These are phyloP conservation scores for Drosophila bunnanda DNA, from an alignment of 2,888 invertebrate species.

Conservation along the genomic window DNA sequence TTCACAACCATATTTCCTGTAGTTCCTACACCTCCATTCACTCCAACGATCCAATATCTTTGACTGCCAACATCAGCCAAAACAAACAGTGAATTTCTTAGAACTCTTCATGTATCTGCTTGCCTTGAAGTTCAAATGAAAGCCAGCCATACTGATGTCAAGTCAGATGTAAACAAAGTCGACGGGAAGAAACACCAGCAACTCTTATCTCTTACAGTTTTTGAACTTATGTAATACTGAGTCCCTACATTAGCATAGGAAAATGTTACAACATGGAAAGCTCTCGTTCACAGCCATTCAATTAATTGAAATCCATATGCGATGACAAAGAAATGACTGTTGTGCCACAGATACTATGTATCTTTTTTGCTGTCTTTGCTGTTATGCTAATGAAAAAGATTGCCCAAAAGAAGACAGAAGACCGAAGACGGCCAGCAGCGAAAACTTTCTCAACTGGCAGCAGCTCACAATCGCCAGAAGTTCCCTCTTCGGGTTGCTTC, in stretches of 20 bases:
- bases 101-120: slow-evolving; percentile 27
- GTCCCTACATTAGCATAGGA: slow-evolving; percentile 32
- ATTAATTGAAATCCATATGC: slow-evolving; percentile 37
- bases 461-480: slow-evolving; percentile 36
- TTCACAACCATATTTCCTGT: slow-evolving; percentile 3
- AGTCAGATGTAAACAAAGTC: slow-evolving; percentile 39
- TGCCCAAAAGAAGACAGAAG: slow-evolving; percentile 35
- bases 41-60: slow-evolving; percentile 24
- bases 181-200: slow-evolving; percentile 1
- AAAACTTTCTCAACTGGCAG: slow-evolving; percentile 43
- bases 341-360: slow-evolving; percentile 26
- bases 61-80: slow-evolving; percentile 30
- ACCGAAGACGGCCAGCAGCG: slow-evolving; percentile 6
- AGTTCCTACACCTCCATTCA: neutral
- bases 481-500: slow-evolving; percentile 23
- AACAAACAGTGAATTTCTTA: slow-evolving; percentile 35
- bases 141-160: slow-evolving; percentile 21
- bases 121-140: slow-evolving; percentile 14
- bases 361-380: slow-evolving; percentile 5
- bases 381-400: slow-evolving; percentile 51
- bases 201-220: slow-evolving; percentile 17
- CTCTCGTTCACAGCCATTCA: slow-evolving; percentile 8
- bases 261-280: slow-evolving; percentile 35
- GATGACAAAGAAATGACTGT: slow-evolving; percentile 38
- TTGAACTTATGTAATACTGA: slow-evolving; percentile 22